Base-by-base conservation (phyloP, 2,888 invertebrate species). In the Gonocerus acuteangulatus region DNA sequence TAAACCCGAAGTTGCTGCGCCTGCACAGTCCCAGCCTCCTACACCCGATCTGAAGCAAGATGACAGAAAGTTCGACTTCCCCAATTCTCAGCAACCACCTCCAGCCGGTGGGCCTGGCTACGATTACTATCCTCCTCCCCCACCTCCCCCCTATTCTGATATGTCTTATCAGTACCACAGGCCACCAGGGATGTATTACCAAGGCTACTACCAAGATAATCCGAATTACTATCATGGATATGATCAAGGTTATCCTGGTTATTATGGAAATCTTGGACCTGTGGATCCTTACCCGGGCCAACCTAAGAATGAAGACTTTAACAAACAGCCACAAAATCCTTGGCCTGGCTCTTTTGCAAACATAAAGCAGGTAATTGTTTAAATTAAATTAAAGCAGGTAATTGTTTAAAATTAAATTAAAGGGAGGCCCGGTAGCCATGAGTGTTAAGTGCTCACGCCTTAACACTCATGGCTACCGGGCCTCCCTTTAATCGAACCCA, bases 1-100 rank as follows among this genome's bases (percentile, higher is more conserved):
- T 36, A 80, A 80, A 70, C 80, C 80, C 0, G 79, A 79, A 1
- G 80, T 79, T 15, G 79, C 80, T 9, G 75, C 79, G 1, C 80
- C 80, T 4, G 48, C 32, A 22, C 57, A 57, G 23, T 16, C 45
- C 15, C 57, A 47, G n/a, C 27, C 45, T 23, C 15, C 56, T 16
- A 57, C 57, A 21, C 45, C 57, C 16, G 57, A 45, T 27, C 2
- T 47, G 7, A 47, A 57, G 45, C 15, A 42, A 7, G 54, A 54
- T 15, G 54, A 54, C 3, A 57, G 57, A 19, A 57, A 45, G 18
- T 57, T 45, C 32, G 45, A 45, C n/a, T 47, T 47, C 19, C 45
- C 45, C 18, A 15, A 15, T 13, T 36, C 36, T n/a, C n/a, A 15
- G 18, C 45, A 57, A 4, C 16, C 23, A 13, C 15, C 39, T 6